These are phyloP conservation scores for Paelopatides confundens DNA, from an alignment of 53 echinoderm and acorn worm species.

Conservation along the genomic window DNA sequence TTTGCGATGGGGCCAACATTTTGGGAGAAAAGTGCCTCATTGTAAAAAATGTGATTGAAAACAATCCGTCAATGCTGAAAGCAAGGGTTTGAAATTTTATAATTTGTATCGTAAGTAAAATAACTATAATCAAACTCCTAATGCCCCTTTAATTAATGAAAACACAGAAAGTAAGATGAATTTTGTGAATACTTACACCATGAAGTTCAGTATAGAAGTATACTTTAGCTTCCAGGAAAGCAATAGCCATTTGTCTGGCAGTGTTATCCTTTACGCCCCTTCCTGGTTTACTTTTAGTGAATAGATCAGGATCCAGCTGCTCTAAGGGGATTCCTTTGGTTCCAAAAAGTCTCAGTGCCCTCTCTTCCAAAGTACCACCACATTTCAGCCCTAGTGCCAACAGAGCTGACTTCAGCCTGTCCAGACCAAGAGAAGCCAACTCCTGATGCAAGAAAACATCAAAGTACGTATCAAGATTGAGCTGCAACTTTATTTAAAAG, in stretches of 20 bases:
- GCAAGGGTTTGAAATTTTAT: too few relatives aligned
- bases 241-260: conserved; percentile 89
- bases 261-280: conserved; percentile 87
- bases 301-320: conserved; percentile 85
- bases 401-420: conserved; percentile 96
- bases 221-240: conserved; percentile 88
- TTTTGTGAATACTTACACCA: conserved; percentile 78
- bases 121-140: too few relatives aligned
- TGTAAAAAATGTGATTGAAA: too few relatives aligned
- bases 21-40: too few relatives aligned
- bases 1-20: too few relatives aligned
- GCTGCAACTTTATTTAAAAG: too few relatives aligned
- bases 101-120: too few relatives aligned
- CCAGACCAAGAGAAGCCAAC: conserved; percentile 94
- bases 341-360: conserved; percentile 92
- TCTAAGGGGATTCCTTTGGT: conserved; percentile 95
- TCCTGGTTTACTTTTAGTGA: conserved; percentile 96
- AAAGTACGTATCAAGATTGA: too few relatives aligned
- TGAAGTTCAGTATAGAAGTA: conserved; percentile 94
- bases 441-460: conserved; percentile 67
- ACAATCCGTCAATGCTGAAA: too few relatives aligned
- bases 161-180: too few relatives aligned
- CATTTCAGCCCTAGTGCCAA: conserved; percentile 97
- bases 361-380: conserved; percentile 95
- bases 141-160: too few relatives aligned